phyloP scores from a whole-genome alignment of 2,888 invertebrate genomes.

The Acleris laterana region DNA sequence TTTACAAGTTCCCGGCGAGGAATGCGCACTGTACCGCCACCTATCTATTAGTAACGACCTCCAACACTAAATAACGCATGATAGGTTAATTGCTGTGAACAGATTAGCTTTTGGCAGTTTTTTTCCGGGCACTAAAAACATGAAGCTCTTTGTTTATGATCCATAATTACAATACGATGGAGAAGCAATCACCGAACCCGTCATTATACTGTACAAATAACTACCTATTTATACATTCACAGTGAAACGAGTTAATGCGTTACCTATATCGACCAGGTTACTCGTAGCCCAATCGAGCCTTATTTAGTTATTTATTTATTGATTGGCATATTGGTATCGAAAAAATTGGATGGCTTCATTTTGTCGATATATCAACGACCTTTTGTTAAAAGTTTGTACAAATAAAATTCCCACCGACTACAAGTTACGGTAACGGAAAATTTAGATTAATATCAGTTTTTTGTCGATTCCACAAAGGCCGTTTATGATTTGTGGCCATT shows the following conservation, averaged over 20 bases:
- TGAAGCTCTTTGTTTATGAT: slow-evolving; percentile 76
- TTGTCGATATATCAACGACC: slow-evolving; percentile 61
- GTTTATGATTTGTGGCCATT: slow-evolving; percentile 74
- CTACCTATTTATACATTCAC: slow-evolving; percentile 71
- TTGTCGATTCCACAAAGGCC: slow-evolving; percentile 54
- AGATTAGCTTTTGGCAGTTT: slow-evolving; percentile 80
- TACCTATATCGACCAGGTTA: slow-evolving; percentile 56
- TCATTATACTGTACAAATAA: slow-evolving; percentile 82
- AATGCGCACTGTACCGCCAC: slow-evolving; percentile 39
- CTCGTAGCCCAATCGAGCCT: slow-evolving; percentile 45
- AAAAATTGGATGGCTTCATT: slow-evolving; percentile 55
- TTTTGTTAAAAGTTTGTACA: slow-evolving; percentile 52
- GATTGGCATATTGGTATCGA: slow-evolving; percentile 61
- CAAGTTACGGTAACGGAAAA: slow-evolving; percentile 67
- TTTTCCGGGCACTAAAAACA: slow-evolving; percentile 61
- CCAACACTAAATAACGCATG: slow-evolving; percentile 74
- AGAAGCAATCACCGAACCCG: slow-evolving; percentile 77
- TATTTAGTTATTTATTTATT: slow-evolving; percentile 67
- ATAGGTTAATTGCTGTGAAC: slow-evolving; percentile 81
- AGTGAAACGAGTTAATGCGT: slow-evolving; percentile 65
- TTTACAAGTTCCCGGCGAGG: slow-evolving; percentile 26
- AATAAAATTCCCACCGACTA: slow-evolving; percentile 47
- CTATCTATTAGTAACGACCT: slow-evolving; percentile 71
- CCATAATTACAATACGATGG: slow-evolving; percentile 77
- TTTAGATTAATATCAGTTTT: slow-evolving; percentile 76